A percentile compares a stretch with the other conserved stretches of the same genome.
Evolutionary conservation across 2,113 vertebrate species (phyloP).

Genomic region (Plectropomus leopardus): DNA sequence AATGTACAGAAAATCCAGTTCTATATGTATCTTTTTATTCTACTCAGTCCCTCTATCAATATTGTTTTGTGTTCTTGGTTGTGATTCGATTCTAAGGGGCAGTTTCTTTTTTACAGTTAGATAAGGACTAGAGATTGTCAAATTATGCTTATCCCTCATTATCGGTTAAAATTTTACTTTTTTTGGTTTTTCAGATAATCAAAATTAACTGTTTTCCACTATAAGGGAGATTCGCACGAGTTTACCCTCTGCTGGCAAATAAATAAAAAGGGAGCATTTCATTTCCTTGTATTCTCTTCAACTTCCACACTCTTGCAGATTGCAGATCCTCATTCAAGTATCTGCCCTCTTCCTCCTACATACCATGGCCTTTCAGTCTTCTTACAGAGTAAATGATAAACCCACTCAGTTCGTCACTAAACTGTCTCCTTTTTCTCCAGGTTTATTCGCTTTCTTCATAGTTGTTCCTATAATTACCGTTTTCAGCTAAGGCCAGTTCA

Average conservation of each 20-base stretch:
- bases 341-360: neutral
- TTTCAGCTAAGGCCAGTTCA: neutral
- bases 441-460: neutral
- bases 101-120: no score
- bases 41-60: neutral
- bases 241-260: conserved; percentile 15
- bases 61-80: neutral
- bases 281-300: conserved; percentile 23
- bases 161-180: neutral
- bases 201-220: neutral
- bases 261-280: neutral
- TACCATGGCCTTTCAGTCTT: neutral
- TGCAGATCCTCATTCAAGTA: neutral
- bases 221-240: neutral
- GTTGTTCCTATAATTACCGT: neutral
- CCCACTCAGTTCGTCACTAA: neutral
- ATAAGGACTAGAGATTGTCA: neutral
- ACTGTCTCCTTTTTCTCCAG: neutral
- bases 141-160: neutral
- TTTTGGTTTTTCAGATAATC: neutral
- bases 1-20: neutral
- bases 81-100: neutral
- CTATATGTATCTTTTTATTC: neutral
- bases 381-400: neutral
- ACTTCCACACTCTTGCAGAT: neutral